Evolutionary conservation across 2,113 vertebrate species (phyloP).

Genomic region (Proteles cristata): DNA sequence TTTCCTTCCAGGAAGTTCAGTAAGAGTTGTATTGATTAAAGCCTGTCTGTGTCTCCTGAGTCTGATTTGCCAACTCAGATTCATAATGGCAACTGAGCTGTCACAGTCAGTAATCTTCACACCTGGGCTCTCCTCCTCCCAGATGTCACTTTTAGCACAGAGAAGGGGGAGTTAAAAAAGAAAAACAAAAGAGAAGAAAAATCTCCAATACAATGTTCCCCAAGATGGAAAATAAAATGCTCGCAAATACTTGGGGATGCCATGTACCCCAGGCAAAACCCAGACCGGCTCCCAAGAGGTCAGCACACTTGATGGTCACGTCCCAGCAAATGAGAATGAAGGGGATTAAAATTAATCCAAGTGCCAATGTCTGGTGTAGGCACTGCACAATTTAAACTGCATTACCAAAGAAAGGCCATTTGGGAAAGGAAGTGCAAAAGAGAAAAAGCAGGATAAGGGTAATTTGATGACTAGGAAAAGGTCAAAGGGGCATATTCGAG

Average conservation of each 20-base stretch:
- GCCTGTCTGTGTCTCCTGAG: neutral
- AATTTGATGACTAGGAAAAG: slow-evolving; percentile 73
- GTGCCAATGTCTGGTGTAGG: slow-evolving; percentile 42
- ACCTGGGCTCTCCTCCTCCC: neutral
- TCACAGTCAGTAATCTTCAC: neutral
- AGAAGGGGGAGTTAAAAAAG: neutral
- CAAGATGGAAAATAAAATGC: slow-evolving; percentile 26
- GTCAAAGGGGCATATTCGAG: slow-evolving; percentile 65
- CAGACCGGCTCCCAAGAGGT: neutral
- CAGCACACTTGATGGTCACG: neutral
- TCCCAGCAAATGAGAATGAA: slow-evolving; percentile 36
- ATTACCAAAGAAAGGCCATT: slow-evolving; percentile 69
- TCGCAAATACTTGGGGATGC: neutral
- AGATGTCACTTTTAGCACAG: neutral
- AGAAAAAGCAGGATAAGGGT: slow-evolving; percentile 72
- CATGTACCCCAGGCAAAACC: slow-evolving; percentile 18
- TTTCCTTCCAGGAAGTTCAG: slow-evolving; percentile 19
- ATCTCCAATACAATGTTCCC: neutral
- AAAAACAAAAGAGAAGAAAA: neutral
- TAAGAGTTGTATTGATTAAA: neutral
- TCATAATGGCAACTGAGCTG: neutral
- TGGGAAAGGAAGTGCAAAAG: slow-evolving; percentile 71
- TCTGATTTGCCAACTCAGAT: neutral
- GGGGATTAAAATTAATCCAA: slow-evolving; percentile 71
- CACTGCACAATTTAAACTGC: slow-evolving; percentile 62